Percentiles rank a stretch among this genome's conserved stretches.
Evolutionary conservation across 2,113 vertebrate species (phyloP).

Genomic region (Atherinomorus stipes): DNA sequence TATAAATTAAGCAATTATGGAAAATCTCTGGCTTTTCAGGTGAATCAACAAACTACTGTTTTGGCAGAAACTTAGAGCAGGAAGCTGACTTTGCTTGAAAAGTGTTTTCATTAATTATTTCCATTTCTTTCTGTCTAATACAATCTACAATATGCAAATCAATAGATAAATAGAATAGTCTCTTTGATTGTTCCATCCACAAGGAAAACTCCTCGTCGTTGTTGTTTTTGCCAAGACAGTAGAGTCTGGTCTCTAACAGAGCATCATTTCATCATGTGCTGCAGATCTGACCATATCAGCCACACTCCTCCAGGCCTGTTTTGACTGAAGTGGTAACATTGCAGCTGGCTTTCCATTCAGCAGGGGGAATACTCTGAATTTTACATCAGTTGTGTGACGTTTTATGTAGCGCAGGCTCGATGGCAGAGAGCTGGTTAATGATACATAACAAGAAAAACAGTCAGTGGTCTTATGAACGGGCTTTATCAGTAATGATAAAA

Average conservation of each 20-base stretch:
- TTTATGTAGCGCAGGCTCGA: slow-evolving; percentile 31
- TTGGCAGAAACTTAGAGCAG: slow-evolving; percentile 2
- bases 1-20: background rate
- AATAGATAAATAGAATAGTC: slow-evolving; percentile 3
- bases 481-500: slow-evolving; percentile 66
- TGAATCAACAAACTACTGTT: slow-evolving; percentile 18
- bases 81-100: slow-evolving; percentile 3
- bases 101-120: slow-evolving; percentile 25
- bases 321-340: slow-evolving; percentile 17
- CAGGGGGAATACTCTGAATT: slow-evolving; percentile 29
- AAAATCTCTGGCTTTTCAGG: background rate
- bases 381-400: slow-evolving; percentile 25
- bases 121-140: slow-evolving; percentile 9
- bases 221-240: slow-evolving; percentile 41
- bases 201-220: slow-evolving; percentile 47
- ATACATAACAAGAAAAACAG: slow-evolving; percentile 74
- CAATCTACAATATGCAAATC: background rate
- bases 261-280: slow-evolving; percentile 41
- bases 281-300: slow-evolving; percentile 20
- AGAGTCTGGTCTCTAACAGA: slow-evolving; percentile 26
- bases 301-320: slow-evolving; percentile 25
- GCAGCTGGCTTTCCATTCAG: slow-evolving; percentile 26
- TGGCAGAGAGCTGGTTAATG: slow-evolving; percentile 71
- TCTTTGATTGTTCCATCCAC: slow-evolving; percentile 46
- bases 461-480: slow-evolving; percentile 35